Base-by-base conservation (phyloP, 2,113 vertebrate genomes). In the Podocnemis expansa region DNA sequence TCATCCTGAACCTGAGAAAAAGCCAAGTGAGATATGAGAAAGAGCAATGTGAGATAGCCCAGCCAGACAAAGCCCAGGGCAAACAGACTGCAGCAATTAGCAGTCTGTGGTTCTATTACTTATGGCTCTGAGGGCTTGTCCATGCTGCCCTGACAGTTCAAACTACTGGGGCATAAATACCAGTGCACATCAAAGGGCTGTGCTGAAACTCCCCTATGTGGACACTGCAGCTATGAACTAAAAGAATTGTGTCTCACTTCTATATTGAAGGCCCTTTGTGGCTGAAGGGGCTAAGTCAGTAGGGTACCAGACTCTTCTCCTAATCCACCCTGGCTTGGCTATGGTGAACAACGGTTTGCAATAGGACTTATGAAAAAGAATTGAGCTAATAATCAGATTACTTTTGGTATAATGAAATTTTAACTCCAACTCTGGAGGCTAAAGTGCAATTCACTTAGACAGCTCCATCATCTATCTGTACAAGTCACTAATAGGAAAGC, bases 251-350 rank as follows among this genome's bases (percentile, higher is more conserved):
- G 5, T 52, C 38, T 21, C 21, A 12, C 29, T 38, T 11, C 16
- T 70, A 10, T 67, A 78, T 67, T 22, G 27, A 83, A 4, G 7
- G 17, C 0, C 0, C 60, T 63, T 34, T 21, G 21, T n/a, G 81
- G 51, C 31, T 47, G 10, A 10, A 34, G 6, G 1, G 60, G 27
- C 67, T 27, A 29, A 27, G 56, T 29, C 21, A 76, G 78, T 56
- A 55, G 21, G 8, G 49, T 8, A 10, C 63, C n/a, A 1, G 1
- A 10, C 4, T 52, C 14, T 58, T 51, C 4, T 19, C 31, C 49
- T 41, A 56, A 25, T 34, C 81, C 63, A 25, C 34, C 56, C 91
- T 85, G 67, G 16, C 34, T 49, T 67, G 55, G 5, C 43, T 87
- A 73, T 19, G 51, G 55, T 49, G 76, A 10, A 81, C 5, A 5